These are phyloP conservation scores for Tineola bisselliella DNA, from an alignment of 2,888 invertebrate species.

Conservation along the genomic window DNA sequence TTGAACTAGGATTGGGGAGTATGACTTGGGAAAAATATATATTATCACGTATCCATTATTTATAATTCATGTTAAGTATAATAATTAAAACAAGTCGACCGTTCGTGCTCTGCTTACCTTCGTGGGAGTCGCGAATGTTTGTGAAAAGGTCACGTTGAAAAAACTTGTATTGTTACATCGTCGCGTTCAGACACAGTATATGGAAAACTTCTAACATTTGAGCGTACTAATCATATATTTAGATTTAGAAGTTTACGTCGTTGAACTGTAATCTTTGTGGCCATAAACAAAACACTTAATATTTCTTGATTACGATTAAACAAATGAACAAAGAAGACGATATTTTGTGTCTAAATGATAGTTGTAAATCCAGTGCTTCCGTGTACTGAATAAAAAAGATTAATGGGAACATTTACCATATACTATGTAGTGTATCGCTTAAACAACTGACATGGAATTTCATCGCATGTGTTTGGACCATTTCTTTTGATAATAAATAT, in stretches of 20 bases:
- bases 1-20: no score
- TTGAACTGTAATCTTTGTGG: no score
- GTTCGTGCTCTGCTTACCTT: conserved; percentile 30
- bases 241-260: no score
- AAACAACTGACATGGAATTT: conserved; percentile 6
- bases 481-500: conserved; percentile 7
- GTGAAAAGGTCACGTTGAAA: conserved; percentile 23
- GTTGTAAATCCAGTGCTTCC: no score
- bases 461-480: conserved; percentile 4
- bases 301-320: no score
- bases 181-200: neutral
- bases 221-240: no score
- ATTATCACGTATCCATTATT: conserved; percentile 3
- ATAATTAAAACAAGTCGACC: conserved; percentile 9
- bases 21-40: no score
- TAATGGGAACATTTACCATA: neutral
- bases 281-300: no score
- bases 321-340: no score
- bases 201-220: no score
- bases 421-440: neutral
- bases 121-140: conserved; percentile 34
- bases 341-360: no score
- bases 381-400: no score
- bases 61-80: neutral
- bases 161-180: conserved; percentile 16